A percentile compares a stretch with the other conserved stretches of the same genome.
phyloP scores from a whole-genome alignment of 2,113 vertebrate species.

The Phasianus colchicus region DNA sequence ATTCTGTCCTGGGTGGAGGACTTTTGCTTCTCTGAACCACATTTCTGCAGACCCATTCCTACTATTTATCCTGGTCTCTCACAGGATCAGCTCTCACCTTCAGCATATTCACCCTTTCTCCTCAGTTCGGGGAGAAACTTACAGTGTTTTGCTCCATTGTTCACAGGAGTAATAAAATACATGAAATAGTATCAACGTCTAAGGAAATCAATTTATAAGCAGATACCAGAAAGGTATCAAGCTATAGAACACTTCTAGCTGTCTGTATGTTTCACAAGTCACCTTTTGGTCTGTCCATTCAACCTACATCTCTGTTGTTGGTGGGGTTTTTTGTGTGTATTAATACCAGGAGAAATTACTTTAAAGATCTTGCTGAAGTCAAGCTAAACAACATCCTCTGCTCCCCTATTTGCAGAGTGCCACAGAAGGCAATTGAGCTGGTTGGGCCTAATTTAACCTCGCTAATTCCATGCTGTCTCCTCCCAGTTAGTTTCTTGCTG shows the following conservation, averaged over 20 bases:
- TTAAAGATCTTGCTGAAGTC: not conserved
- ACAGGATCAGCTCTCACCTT: not conserved
- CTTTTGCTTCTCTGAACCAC: not conserved
- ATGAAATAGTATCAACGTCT: not conserved
- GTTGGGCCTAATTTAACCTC: not conserved
- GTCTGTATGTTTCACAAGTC: not conserved
- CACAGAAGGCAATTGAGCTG: not conserved
- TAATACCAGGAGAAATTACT: not conserved
- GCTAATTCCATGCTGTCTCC: not conserved
- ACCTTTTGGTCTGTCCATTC: not conserved
- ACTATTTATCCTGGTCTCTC: not conserved
- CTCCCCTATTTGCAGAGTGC: not conserved
- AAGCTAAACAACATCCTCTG: not conserved
- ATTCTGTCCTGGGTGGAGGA: not conserved
- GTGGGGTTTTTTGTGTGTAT: not conserved
- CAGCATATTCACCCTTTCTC: not conserved
- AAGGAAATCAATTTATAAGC: not conserved
- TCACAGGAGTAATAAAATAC: not conserved
- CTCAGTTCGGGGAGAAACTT: not conserved
- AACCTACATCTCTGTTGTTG: not conserved
- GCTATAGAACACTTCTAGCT: not conserved
- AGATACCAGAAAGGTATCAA: not conserved
- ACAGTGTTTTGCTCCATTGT: not conserved
- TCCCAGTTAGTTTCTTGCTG: not conserved
- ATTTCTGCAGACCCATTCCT: not conserved